Percentiles rank a stretch among this genome's conserved stretches.
Evolutionary conservation across 1,140 invertebrate genomes (phyloP).

Genomic region (Yoshiicerus persimilis): DNA sequence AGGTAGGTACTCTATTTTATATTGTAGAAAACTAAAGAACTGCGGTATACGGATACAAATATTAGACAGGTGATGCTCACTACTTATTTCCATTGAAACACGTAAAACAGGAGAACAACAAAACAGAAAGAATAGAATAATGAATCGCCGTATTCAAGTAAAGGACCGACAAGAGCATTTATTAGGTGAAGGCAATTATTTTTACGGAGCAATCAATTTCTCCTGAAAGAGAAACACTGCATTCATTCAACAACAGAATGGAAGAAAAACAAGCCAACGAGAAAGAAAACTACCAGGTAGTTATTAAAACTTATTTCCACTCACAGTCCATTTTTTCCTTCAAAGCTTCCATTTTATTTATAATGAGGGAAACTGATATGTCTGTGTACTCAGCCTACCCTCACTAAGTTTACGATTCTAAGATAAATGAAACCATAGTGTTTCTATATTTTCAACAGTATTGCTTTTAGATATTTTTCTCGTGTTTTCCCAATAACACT

Average conservation of each 20-base stretch:
- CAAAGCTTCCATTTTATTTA: not conserved
- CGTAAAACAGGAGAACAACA: not conserved
- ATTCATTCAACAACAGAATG: not conserved
- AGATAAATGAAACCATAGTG: not conserved
- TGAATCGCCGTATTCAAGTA: slow-evolving; percentile 23
- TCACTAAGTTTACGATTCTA: not conserved
- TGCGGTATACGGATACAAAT: not conserved
- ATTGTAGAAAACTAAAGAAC: not conserved
- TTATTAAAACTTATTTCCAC: slow-evolving; percentile 37
- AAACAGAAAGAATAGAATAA: slow-evolving; percentile 12
- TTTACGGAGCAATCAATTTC: slow-evolving; percentile 42
- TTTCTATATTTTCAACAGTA: not conserved
- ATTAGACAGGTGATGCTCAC: not conserved
- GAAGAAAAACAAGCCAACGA: not conserved
- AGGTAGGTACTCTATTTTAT: not conserved
- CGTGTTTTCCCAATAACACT: too few species aligned
- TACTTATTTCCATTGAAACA: not conserved
- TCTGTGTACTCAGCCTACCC: not conserved
- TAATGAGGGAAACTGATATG: not conserved
- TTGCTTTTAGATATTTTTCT: not conserved
- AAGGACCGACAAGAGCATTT: slow-evolving; percentile 35
- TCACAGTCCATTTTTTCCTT: not conserved
- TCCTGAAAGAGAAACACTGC: not conserved
- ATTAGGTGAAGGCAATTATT: slow-evolving; percentile 43
- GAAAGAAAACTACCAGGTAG: slow-evolving; percentile 29